Base-by-base conservation (phyloP, 2,797 vertebrate species). In the Lutjanus campechanus region DNA sequence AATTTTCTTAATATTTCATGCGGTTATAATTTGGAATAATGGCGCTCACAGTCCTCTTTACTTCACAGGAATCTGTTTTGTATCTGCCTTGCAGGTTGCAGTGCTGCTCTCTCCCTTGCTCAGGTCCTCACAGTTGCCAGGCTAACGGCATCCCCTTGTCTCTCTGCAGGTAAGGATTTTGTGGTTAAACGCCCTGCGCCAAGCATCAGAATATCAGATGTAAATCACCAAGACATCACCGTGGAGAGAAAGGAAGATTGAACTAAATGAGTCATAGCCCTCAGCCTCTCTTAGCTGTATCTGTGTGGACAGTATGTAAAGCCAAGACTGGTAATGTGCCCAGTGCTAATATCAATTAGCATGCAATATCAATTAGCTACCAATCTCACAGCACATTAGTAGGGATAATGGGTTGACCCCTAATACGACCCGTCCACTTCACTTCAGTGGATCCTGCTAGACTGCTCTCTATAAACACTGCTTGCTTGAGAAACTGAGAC, bases 351-450 rank as follows among this genome's bases (percentile, higher is more conserved):
- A 93, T 93, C 94, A 95, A 94, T 95, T 94, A 94, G 92, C 91
- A 90, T 94, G 94, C 87, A 94, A 91, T 93, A 93, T 95, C 93
- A 96, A 95, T 95, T 96, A 95, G 91, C 85, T 84, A 87, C 88
- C 91, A 95, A 95, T 95, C 94, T 95, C 95, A 95, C 94, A 95
- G 94, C 86, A 91, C 93, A 95, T 96, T 95, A 96, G 91, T 84
- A 83, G 72, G 79, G 85, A 94, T 94, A 95, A 95, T 95, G 87
- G 92, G 77, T 86, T 94, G 93, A 94, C 92, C 93, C 90, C 87
- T 82, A 73, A 88, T 86, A 67, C 10, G 72, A 89, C 85, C 79
- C 29, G 17, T 88, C 88, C 84, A 85, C 73, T 90, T 82, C 81
- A 87, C 70, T 83, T 81, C 79, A 87, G 75, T 85, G 84, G 75